Evolutionary conservation across 2,797 vertebrate genomes (phyloP), one percentile per base, ranked within the genome.

Genomic region (Molothrus aeneus): DNA sequence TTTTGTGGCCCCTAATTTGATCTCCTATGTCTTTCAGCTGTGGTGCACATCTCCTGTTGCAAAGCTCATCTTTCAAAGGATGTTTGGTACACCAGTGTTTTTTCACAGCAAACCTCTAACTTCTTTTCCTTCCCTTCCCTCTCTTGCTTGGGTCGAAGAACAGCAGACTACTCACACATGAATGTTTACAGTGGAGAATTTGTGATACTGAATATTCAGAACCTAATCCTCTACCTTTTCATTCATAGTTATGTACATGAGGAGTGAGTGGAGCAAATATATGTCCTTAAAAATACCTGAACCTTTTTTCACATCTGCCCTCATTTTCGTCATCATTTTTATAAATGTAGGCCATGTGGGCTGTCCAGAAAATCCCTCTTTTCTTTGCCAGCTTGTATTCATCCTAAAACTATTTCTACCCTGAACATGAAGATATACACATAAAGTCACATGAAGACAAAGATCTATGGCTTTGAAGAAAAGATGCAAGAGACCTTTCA

Each of bases 251-350:
- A 50, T 8, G 50, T 21, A 32, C 32, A 81, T 45, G 53, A 87
- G 22, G 34, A 73, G 11, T 51, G n/a, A 74, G 50, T 32, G 22
- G 24, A 92, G 28, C 8, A 81, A 88, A 77, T 54, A 36, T 5
- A 71, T 7, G 34, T 71, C 60, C 50, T 63, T 81, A 89, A 96
- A 94, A 92, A 73, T 66, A 88, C 26, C 28, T 80, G 59, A 54
- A 78, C 11, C 3, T 60, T 89, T 72, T 93, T 80, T 63, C 57
- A 65, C 16, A 19, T 59, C 48, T 92, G 80, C 47, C 70, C 82
- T 81, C 31, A 59, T 80, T 95, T 91, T 92, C 11, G 0, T 84
- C 82, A 79, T 72, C 8, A 57, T 92, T 94, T 91, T 92, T 94
- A 86, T 34, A 90, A 73, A 88, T 65, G 60, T 84, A 93, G 80